Conservation (phyloP, 1,140 invertebrate species). For the Leptinotarsa texana region DNA sequence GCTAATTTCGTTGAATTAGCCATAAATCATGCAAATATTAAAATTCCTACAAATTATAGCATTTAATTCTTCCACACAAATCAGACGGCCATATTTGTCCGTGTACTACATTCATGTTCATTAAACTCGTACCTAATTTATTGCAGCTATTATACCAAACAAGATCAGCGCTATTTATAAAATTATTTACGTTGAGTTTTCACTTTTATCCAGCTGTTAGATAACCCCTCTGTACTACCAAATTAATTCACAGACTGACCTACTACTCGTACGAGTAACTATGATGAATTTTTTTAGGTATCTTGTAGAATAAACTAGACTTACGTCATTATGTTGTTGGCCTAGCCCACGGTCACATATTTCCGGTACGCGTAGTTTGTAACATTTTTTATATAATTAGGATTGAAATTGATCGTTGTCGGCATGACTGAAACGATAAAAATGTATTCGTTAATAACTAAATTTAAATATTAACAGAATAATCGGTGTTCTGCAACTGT, state of each 20-base stretch:
- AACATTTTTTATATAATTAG: not conserved
- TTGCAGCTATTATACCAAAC: not conserved
- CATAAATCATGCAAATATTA: not conserved
- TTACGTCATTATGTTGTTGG: not conserved
- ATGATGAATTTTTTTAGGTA: not conserved
- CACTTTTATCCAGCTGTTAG: not conserved
- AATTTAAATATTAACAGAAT: too few relatives aligned
- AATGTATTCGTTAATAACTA: not conserved
- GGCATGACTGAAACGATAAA: not conserved
- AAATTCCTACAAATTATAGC: not conserved
- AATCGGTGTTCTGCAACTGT: too few relatives aligned
- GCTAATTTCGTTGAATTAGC: not conserved
- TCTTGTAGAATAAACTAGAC: not conserved
- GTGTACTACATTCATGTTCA: not conserved
- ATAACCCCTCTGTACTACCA: not conserved
- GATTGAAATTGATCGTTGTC: not conserved
- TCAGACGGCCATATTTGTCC: not conserved
- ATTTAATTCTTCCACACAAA: not conserved
- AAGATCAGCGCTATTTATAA: slow-evolving; percentile 3
- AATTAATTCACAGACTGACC: slow-evolving; percentile 4
- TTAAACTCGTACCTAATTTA: not conserved
- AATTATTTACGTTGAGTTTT: not conserved
- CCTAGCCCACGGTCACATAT: slow-evolving; percentile 2
- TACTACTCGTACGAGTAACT: not conserved
- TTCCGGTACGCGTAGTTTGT: not conserved